Conservation (phyloP, 1,140 invertebrate genomes). For the Drosophila leontia region DNA sequence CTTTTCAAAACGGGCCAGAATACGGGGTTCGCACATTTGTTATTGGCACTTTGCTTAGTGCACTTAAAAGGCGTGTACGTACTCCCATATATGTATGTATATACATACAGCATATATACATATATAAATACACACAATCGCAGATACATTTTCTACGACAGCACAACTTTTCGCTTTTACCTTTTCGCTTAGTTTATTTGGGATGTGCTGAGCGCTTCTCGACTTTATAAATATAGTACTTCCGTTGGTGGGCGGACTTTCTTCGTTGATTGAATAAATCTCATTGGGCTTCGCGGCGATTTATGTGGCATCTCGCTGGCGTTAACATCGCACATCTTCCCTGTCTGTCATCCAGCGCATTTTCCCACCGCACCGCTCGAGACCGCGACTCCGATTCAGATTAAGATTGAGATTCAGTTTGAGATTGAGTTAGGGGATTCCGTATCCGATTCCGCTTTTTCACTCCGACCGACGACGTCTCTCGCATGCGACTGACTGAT, state of each 20-base stretch:
- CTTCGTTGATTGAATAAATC: conserved; percentile 81
- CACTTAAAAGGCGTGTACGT: conserved; percentile 71
- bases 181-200: conserved; percentile 70
- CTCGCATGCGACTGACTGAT: conserved; percentile 45
- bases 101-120: conserved; percentile 23
- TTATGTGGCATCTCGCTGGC: conserved; percentile 35
- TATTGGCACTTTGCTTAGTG: conserved; percentile 56
- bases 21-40: conserved; percentile 35
- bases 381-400: conserved; percentile 12
- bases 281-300: conserved; percentile 61
- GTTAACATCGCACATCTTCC: conserved; percentile 59
- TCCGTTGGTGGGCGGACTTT: conserved; percentile 67
- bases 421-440: conserved; percentile 9
- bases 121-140: conserved; percentile 22
- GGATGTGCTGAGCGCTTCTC: conserved; percentile 16
- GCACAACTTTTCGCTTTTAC: conserved; percentile 60
- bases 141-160: conserved; percentile 73
- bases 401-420: conserved; percentile 22
- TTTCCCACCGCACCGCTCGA: conserved; percentile 22
- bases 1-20: conserved; percentile 20
- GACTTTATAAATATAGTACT: conserved; percentile 60
- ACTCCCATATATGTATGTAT: conserved; percentile 37
- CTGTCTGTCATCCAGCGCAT: conserved; percentile 25
- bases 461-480: conserved; percentile 41
- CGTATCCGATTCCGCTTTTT: conserved; percentile 40